Conservation (phyloP, 2,797 vertebrate species). For the Oophaga sylvatica region DNA sequence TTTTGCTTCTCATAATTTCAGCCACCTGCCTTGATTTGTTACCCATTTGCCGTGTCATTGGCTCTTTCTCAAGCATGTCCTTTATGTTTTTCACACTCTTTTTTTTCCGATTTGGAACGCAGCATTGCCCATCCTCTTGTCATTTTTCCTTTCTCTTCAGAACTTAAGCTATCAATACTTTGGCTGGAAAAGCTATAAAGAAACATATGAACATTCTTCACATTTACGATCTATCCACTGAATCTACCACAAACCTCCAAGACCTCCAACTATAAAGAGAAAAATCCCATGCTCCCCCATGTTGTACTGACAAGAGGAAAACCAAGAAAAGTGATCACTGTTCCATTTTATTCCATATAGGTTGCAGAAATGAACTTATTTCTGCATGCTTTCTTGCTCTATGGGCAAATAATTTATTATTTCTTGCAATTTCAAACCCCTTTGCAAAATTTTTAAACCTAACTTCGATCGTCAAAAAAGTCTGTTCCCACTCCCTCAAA, state of each 20-base stretch:
- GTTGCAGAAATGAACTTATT: neutral
- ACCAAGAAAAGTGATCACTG: neutral
- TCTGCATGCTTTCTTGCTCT: too few species aligned
- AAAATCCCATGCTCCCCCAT: neutral
- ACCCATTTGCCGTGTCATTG: neutral
- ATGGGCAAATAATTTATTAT: too few species aligned
- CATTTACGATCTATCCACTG: neutral
- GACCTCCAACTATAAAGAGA: neutral
- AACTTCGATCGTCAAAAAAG: too few species aligned
- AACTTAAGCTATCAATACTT: neutral
- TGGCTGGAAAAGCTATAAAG: too few species aligned
- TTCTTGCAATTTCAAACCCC: too few species aligned
- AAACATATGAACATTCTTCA: neutral
- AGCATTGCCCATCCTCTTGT: neutral
- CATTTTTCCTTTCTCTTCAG: neutral
- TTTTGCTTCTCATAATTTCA: neutral
- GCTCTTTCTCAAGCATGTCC: neutral
- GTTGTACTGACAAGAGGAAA: neutral
- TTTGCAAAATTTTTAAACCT: too few species aligned
- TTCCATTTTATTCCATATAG: neutral
- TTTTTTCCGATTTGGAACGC: neutral
- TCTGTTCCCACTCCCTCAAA: too few species aligned
- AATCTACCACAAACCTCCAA: neutral
- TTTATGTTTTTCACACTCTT: neutral
- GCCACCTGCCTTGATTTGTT: conserved; percentile 22